Evolutionary conservation across 1,140 invertebrate genomes (phyloP).

Genomic region (Atta texana): DNA sequence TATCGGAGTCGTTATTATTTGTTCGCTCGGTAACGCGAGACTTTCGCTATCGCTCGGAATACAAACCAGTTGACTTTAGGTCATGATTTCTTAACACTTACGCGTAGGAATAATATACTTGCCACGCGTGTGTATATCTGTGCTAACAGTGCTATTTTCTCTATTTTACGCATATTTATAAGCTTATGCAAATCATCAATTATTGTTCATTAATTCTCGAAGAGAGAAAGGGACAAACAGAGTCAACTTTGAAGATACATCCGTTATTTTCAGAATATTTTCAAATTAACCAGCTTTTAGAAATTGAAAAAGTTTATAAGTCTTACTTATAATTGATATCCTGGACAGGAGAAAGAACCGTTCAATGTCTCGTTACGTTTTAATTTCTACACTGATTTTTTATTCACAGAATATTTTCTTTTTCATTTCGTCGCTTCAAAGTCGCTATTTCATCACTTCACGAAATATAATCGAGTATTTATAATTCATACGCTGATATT

Average conservation of each 20-base stretch:
- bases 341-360: neutral
- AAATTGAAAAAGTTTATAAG: slow-evolving; percentile 1
- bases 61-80: slow-evolving; percentile 33
- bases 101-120: neutral
- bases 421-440: neutral
- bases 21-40: neutral
- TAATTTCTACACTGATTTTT: neutral
- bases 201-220: slow-evolving; percentile 2
- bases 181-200: slow-evolving; percentile 18
- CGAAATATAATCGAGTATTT: neutral
- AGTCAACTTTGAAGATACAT: neutral
- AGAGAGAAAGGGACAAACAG: neutral
- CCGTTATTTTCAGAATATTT: neutral
- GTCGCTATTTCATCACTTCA: neutral
- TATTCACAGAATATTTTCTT: neutral
- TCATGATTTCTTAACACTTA: slow-evolving; percentile 42
- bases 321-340: no score
- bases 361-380: neutral
- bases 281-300: neutral
- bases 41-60: slow-evolving; percentile 24
- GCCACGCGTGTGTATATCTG: neutral
- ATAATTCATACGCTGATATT: neutral
- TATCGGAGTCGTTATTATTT: slow-evolving; percentile 4
- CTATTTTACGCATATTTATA: neutral
- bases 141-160: slow-evolving; percentile 19